phyloP scores from a whole-genome alignment of 2,113 vertebrate genomes.

The Oreochromis aureus region DNA sequence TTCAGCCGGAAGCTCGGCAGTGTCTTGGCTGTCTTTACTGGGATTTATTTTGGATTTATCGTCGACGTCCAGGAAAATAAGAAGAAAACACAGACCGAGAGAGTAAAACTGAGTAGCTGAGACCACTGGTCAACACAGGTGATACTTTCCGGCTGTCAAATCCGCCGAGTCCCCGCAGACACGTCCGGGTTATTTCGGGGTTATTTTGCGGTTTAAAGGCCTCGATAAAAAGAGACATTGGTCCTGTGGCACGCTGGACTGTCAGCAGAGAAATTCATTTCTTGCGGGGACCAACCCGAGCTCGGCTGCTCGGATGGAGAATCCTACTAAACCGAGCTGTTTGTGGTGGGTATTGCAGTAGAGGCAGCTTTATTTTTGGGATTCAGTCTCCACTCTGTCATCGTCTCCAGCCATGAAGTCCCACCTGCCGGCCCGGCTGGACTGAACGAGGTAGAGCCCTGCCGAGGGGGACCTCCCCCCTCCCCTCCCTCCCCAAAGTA shows the following conservation, averaged over 20 bases:
- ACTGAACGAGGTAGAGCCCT: constrained; percentile 27
- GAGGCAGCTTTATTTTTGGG: background rate
- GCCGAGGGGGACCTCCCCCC: background rate
- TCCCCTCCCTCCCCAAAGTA: background rate
- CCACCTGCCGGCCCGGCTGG: constrained; percentile 29
- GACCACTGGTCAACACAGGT: constrained; percentile 24
- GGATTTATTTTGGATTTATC: constrained; percentile 34
- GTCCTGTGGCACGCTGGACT: background rate
- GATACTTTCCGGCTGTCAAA: constrained; percentile 12
- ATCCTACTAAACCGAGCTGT: background rate
- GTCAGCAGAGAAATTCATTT: background rate
- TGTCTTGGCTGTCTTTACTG: background rate
- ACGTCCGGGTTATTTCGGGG: background rate
- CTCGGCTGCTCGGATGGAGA: constrained; percentile 7
- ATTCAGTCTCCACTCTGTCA: background rate
- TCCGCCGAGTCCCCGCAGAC: background rate
- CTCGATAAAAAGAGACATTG: background rate
- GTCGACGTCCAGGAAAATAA: background rate
- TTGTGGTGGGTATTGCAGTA: constrained; percentile 25
- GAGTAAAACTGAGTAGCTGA: background rate
- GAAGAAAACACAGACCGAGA: background rate
- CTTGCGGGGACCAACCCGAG: background rate
- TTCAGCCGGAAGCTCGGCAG: background rate
- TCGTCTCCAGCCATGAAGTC: constrained; percentile 29
- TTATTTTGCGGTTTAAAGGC: background rate